Conservation (phyloP, 2,113 vertebrate species). For the Notechis scutatus region DNA sequence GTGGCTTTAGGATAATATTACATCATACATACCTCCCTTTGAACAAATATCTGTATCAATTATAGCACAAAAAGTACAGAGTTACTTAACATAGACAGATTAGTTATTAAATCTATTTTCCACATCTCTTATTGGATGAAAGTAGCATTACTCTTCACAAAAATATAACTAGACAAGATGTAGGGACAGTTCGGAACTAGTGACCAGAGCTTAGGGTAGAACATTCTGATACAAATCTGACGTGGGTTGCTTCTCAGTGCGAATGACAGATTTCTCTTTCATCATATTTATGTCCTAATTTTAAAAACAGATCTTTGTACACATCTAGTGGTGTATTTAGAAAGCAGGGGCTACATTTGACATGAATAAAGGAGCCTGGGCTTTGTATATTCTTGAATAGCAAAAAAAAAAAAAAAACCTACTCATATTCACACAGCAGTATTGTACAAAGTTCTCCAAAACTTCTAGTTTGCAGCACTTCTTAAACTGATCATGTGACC, state of each 20-base stretch:
- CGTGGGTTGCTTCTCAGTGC: neutral
- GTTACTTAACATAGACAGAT: neutral
- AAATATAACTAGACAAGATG: neutral
- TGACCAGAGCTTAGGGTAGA: neutral
- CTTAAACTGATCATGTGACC: neutral
- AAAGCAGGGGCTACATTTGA: neutral
- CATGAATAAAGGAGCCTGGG: neutral
- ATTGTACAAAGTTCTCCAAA: neutral
- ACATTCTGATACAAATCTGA: neutral
- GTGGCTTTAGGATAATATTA: neutral
- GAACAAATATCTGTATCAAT: neutral
- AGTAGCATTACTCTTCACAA: neutral
- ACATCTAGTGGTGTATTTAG: neutral
- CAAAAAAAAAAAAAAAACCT: neutral
- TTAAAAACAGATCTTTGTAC: neutral
- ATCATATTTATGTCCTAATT: neutral
- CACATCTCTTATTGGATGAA: neutral
- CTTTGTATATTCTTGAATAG: neutral
- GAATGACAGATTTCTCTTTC: neutral
- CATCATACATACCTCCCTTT: neutral
- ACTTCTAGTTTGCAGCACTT: neutral
- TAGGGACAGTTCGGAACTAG: neutral
- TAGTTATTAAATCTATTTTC: neutral
- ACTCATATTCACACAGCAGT: neutral
- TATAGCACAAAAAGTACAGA: neutral